phyloP scores from a whole-genome alignment of 2,797 vertebrate species.

The Rachycentron canadum region DNA sequence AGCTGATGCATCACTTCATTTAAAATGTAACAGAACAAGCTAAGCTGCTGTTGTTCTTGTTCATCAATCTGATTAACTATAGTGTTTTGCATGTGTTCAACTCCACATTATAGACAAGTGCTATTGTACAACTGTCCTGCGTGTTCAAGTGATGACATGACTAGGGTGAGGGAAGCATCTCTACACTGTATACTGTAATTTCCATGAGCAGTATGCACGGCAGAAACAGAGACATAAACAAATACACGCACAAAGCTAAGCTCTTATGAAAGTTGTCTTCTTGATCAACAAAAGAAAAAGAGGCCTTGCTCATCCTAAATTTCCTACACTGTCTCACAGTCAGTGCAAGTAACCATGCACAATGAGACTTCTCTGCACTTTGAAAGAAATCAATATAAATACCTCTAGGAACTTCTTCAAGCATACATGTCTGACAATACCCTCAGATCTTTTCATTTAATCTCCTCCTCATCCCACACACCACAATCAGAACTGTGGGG shows the following conservation, averaged over 20 bases:
- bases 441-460: conserved; percentile 56
- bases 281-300: conserved; percentile 30
- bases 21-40: conserved; percentile 19
- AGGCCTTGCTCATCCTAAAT: conserved; percentile 18
- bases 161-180: neutral
- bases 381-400: conserved; percentile 56
- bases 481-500: conserved; percentile 29
- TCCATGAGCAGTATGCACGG: neutral
- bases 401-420: conserved; percentile 49
- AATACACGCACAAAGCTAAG: conserved; percentile 8
- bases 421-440: conserved; percentile 40
- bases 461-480: conserved; percentile 46
- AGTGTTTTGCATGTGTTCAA: conserved; percentile 4
- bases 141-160: conserved; percentile 1
- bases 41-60: conserved; percentile 18
- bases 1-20: conserved; percentile 11
- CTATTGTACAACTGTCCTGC: neutral
- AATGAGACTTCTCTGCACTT: conserved; percentile 34
- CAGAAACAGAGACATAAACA: conserved; percentile 5
- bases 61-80: conserved; percentile 12
- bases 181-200: conserved; percentile 4
- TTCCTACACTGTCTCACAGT: conserved; percentile 19
- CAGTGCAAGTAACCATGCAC: conserved; percentile 32
- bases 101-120: conserved; percentile 1
- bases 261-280: conserved; percentile 35